Evolutionary conservation across 2,888 invertebrate species (phyloP), one percentile per base, ranked within the genome.

Genomic region (Torymus auratus): DNA sequence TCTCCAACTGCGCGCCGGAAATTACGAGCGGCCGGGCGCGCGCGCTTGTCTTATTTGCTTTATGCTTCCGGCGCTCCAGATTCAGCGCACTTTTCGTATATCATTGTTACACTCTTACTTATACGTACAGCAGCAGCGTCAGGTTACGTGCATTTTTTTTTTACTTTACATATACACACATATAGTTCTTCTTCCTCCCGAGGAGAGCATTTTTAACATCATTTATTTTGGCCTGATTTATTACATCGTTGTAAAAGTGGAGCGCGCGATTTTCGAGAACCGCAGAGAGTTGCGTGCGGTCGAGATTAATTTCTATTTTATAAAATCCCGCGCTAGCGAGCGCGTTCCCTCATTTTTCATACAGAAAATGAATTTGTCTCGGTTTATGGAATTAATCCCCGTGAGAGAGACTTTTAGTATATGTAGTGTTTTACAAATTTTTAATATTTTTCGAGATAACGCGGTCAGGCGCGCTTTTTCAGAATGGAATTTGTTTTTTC

Each of bases 281-380:
- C n/a, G 0, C 1, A 23, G 5, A 4, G 58, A 23, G 72, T 72
- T 62, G 72, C 72, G 61, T 53, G 62, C 15, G 5, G n/a, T n/a
- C 17, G 60, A 28, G 60, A 72, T 62, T 72, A 72, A 72, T 53
- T 61, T 69, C 52, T 55, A 55, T 14, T 69, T 55, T 69, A 69
- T 15, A 56, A 28, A 52, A 65, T 65, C 41, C 41, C 7, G 41
- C 5, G 11, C 60, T 20, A 20, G 20, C 20, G 20, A 2, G 41
- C 69, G 20, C 41, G 52, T 23, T 1, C 41, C 20, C 62, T 50
- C 62, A 62, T 72, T 72, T 72, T 72, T 72, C 72, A 72, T 17
- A n/a, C n/a, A 12, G 5, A 53, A 62, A 12, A 56, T 28, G 11
- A 5, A 62, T 72, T 53, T 62, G 41, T 70, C 13, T 70, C 5